Evolutionary conservation across 1,140 invertebrate species (phyloP).

Genomic region (Zophobas morio): DNA sequence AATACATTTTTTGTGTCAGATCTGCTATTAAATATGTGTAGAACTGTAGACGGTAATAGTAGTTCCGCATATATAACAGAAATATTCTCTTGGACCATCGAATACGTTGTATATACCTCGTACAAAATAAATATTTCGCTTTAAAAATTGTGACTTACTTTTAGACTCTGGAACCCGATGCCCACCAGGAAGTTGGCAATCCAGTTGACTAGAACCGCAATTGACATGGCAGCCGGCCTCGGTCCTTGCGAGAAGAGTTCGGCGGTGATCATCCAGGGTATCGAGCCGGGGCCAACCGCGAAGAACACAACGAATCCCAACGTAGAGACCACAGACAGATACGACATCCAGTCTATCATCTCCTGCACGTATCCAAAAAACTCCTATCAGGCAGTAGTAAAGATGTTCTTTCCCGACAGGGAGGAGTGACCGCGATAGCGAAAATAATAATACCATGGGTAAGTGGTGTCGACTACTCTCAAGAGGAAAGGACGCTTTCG

Average conservation of each 20-base stretch:
- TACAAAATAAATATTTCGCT: no score
- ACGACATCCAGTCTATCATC: constrained; percentile 98
- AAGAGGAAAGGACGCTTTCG: constrained; percentile 7
- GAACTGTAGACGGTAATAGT: no score
- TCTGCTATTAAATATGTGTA: no score
- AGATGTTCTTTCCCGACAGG: constrained; percentile 73
- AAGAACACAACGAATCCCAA: constrained; percentile 97
- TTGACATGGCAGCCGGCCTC: constrained; percentile 96
- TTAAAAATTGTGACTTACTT: constrained; percentile 72
- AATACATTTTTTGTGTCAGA: no score
- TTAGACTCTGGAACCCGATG: constrained; percentile 94
- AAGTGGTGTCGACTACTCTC: constrained; percentile 21
- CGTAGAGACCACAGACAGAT: constrained; percentile 94
- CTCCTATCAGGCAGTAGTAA: constrained; percentile 84
- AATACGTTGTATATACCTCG: no score
- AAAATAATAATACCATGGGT: constrained; percentile 14
- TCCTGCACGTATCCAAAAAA: constrained; percentile 96
- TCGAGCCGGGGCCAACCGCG: constrained; percentile 95
- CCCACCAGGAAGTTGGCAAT: constrained; percentile 97
- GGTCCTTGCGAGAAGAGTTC: constrained; percentile 98
- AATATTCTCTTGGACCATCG: no score
- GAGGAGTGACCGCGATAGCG: constrained; percentile 66
- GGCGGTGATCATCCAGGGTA: constrained; percentile 99
- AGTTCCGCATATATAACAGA: no score
- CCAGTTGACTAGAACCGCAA: constrained; percentile 99